Evolutionary conservation across 2,888 invertebrate species (phyloP).

Genomic region (Strigamia maritima): DNA sequence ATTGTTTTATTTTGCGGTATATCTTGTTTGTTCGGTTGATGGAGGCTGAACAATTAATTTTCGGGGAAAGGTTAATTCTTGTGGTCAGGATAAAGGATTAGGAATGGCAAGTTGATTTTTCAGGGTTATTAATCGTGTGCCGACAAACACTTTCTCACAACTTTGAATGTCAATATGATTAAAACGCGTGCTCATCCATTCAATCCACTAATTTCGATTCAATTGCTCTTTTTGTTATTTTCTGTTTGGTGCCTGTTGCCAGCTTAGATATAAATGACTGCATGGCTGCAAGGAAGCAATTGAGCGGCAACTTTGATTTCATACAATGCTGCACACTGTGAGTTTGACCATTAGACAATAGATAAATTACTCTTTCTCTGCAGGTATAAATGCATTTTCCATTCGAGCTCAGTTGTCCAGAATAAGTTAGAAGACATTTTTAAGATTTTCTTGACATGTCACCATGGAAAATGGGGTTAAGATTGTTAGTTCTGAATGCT

Average conservation of each 20-base stretch:
- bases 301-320: not conserved
- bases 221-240: not conserved
- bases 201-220: not conserved
- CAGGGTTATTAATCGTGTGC: conserved; percentile 6
- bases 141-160: not conserved
- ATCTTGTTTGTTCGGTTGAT: not conserved
- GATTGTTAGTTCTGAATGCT: too few species aligned
- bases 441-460: too few species aligned
- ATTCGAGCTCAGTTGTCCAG: not conserved
- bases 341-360: not conserved
- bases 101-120: not conserved
- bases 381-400: not conserved
- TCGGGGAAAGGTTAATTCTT: not conserved
- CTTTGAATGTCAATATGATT: not conserved
- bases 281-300: not conserved
- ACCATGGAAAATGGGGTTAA: too few species aligned
- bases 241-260: not conserved
- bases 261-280: not conserved
- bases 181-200: not conserved
- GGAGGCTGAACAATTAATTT: not conserved
- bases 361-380: not conserved
- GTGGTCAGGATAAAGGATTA: not conserved
- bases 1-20: too few species aligned
- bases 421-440: too few species aligned
- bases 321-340: not conserved